Evolutionary conservation across 1,140 invertebrate genomes (phyloP).

Genomic region (Meteorus sp.): DNA sequence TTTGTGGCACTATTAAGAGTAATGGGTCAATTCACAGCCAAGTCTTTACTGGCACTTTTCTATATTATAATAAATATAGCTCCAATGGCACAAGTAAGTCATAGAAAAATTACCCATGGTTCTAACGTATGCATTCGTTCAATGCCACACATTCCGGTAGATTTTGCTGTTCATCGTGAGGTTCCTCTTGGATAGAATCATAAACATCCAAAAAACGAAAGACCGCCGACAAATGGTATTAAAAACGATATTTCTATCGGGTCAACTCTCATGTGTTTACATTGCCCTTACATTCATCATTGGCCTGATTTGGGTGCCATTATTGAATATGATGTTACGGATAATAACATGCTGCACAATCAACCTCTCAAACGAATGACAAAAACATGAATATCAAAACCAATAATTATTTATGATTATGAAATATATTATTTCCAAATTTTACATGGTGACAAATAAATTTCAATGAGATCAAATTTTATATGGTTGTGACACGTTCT

Average conservation of each 20-base stretch:
- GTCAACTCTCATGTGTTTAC: conserved; percentile 46
- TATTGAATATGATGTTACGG: conserved; percentile 41
- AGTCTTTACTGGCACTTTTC: conserved; percentile 44
- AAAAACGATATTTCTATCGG: conserved; percentile 40
- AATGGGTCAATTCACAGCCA: conserved; percentile 45
- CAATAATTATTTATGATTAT: background rate
- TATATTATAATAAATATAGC: conserved; percentile 44
- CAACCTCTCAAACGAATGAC: conserved; percentile 22
- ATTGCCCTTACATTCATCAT: conserved; percentile 47
- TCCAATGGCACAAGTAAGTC: conserved; percentile 44
- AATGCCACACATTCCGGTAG: conserved; percentile 33
- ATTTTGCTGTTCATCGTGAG: conserved; percentile 47
- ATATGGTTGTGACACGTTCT: no score
- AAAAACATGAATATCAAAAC: background rate
- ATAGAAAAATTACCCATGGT: conserved; percentile 14
- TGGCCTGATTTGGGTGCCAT: conserved; percentile 44
- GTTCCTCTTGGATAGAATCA: conserved; percentile 47
- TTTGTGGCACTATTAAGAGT: conserved; percentile 42
- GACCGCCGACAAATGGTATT: conserved; percentile 38
- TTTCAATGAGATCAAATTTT: no score
- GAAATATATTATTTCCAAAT: conserved; percentile 3
- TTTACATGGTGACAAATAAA: no score
- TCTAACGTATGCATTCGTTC: background rate
- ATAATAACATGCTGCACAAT: conserved; percentile 39
- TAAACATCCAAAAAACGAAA: conserved; percentile 39